Conservation (phyloP, 1,140 invertebrate species). For the Neodiprion fabricii region DNA sequence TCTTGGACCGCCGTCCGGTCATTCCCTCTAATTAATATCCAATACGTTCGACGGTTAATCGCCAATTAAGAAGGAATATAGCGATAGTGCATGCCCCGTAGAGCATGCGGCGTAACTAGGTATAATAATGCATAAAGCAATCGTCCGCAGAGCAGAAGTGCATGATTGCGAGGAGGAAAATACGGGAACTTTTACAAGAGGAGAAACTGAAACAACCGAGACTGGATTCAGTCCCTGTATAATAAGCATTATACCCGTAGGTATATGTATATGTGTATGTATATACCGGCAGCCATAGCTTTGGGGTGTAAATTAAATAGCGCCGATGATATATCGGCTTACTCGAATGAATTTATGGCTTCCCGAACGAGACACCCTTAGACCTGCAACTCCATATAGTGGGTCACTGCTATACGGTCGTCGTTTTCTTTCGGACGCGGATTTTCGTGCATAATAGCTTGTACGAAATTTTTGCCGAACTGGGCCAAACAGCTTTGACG, state of each 20-base stretch:
- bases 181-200: too few relatives aligned
- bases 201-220: too few relatives aligned
- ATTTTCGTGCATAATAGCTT: too few relatives aligned
- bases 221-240: too few relatives aligned
- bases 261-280: not conserved
- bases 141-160: too few relatives aligned
- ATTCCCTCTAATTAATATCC: not conserved
- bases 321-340: not conserved
- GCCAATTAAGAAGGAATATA: not conserved
- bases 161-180: too few relatives aligned
- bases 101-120: too few relatives aligned
- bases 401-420: not conserved
- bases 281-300: not conserved
- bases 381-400: not conserved
- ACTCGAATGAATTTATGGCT: not conserved
- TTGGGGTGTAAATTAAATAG: slow-evolving; percentile 6
- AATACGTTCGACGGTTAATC: not conserved
- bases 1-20: not conserved
- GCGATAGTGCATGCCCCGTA: not conserved
- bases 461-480: too few relatives aligned
- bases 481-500: too few relatives aligned
- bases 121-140: too few relatives aligned
- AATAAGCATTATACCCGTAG: not conserved
- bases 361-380: not conserved
- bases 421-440: not conserved